Base-by-base conservation (phyloP, 2,888 invertebrate genomes). In the Standfussiana lucernea region DNA sequence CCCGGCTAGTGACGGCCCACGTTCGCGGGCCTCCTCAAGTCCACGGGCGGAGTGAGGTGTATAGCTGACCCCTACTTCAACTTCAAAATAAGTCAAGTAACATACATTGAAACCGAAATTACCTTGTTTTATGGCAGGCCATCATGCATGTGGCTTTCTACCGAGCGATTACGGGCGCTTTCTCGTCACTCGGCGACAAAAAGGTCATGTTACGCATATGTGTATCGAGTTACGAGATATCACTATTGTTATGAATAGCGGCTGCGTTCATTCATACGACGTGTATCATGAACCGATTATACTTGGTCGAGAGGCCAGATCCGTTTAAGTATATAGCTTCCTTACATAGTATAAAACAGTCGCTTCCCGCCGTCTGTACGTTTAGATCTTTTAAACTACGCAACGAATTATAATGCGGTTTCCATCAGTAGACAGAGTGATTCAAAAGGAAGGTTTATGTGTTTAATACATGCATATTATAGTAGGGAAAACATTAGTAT, bases 131-230 rank as follows among this genome's bases (percentile, higher is more conserved):
- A 72, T 83, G 64, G 50, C 79, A 69, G 47, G 28, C n/a, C 79
- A 65, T 42, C 56, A 47, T 35, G 21, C 40, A 61, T 53, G 65
- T 35, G 42, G 81, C 76, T 83, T 85, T 85, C 85, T 40, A 85
- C 56, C 4, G 35, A 53, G 21, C 45, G 56, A 83, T 81, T 67
- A 76, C 66, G 42, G 13, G 24, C 80, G 37, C 85, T 85, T 85
- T 83, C 85, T 67, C 77, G 85, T 24, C 11, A 45, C 71, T 40
- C 47, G 7, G n/a, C 28, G 37, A 53, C 77, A 77, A 83, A 82
- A 85, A 85, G 85, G 68, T 74, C 71, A 32, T 8, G 69, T 75
- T 85, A 69, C 85, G 69, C 47, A 42, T 45, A 45, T 61, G 45
- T 61, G 59, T 35, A 50, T 72, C 42, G 53, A 3, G 68, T 82